A percentile compares a stretch with the other conserved stretches of the same genome.
Conservation (phyloP, 2,113 vertebrate genomes). For the Rutilus rutilus region DNA sequence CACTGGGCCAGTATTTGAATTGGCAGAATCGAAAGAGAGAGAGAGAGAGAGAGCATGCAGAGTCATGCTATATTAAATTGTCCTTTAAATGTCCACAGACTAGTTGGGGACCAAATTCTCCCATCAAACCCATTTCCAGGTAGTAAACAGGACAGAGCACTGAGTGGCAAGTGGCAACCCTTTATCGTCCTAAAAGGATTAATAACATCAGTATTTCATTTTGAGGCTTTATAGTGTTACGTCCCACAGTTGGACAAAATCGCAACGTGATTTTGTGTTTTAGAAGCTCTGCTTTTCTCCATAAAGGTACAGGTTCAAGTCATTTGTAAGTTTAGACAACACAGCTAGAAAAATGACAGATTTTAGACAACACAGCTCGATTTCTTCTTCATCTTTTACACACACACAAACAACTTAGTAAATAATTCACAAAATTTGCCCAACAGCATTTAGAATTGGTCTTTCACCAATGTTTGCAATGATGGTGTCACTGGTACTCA, state of each 20-base stretch:
- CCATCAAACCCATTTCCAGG: not conserved
- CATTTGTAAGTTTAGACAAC: not conserved
- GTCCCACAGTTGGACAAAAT: not conserved
- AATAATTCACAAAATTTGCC: not conserved
- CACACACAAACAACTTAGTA: slow-evolving; percentile 12
- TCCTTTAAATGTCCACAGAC: slow-evolving; percentile 8
- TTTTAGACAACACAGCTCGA: not conserved
- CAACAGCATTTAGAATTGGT: not conserved
- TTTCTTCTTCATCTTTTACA: slow-evolving; percentile 17
- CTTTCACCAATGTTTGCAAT: slow-evolving; percentile 53
- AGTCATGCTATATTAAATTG: slow-evolving; percentile 66
- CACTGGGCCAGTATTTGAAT: slow-evolving; percentile 33
- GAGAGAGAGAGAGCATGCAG: slow-evolving; percentile 48
- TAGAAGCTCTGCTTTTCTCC: not conserved
- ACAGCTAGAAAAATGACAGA: not conserved
- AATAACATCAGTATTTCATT: slow-evolving; percentile 10
- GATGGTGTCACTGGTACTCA: slow-evolving; percentile 36
- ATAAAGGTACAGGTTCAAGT: not conserved
- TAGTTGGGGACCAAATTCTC: not conserved
- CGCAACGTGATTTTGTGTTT: not conserved
- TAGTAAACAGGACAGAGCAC: not conserved
- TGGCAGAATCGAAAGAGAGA: slow-evolving; percentile 37
- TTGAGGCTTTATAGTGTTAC: not conserved
- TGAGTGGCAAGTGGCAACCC: slow-evolving; percentile 1
- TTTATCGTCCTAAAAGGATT: not conserved